Percentiles rank a stretch among this genome's conserved stretches.
phyloP scores from a whole-genome alignment of 1,140 invertebrate genomes.

The Tenebrio molitor region DNA sequence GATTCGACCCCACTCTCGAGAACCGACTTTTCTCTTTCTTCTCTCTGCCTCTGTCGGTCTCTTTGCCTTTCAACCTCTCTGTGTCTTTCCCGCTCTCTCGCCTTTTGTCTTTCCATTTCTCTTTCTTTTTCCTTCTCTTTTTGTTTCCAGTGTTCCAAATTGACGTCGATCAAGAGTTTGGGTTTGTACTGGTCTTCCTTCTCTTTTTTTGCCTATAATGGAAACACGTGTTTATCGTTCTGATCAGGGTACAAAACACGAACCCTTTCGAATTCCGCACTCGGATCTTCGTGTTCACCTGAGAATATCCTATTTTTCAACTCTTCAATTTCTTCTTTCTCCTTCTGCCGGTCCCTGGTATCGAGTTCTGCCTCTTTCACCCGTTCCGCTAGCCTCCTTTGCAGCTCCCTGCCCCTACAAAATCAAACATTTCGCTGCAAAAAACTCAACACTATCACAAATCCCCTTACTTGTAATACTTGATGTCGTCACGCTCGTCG shows the following conservation, averaged over 20 bases:
- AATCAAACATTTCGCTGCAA: conserved; percentile 9
- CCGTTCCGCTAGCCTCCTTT: conserved; percentile 88
- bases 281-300: conserved; percentile 84
- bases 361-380: conserved; percentile 94
- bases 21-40: conserved; percentile 67
- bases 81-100: conserved; percentile 68
- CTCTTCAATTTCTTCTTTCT: conserved; percentile 94
- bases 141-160: conserved; percentile 70
- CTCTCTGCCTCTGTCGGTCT: conserved; percentile 67
- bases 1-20: too few species aligned
- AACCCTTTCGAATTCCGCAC: conserved; percentile 81
- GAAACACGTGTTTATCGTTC: conserved; percentile 65
- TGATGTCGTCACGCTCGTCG: conserved; percentile 96
- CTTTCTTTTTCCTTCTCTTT: conserved; percentile 71
- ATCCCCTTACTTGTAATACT: conserved; percentile 93
- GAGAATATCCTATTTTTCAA: conserved; percentile 86
- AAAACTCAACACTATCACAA: not conserved
- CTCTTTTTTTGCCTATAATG: conserved; percentile 73
- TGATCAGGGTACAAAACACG: too few species aligned
- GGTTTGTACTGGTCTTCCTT: conserved; percentile 89
- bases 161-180: conserved; percentile 80
- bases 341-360: conserved; percentile 88
- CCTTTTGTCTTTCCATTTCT: conserved; percentile 66
- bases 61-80: conserved; percentile 69
- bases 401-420: conserved; percentile 86